These are phyloP conservation scores for Denticeps clupeoides DNA, from an alignment of 2,797 vertebrate species.

Conservation along the genomic window DNA sequence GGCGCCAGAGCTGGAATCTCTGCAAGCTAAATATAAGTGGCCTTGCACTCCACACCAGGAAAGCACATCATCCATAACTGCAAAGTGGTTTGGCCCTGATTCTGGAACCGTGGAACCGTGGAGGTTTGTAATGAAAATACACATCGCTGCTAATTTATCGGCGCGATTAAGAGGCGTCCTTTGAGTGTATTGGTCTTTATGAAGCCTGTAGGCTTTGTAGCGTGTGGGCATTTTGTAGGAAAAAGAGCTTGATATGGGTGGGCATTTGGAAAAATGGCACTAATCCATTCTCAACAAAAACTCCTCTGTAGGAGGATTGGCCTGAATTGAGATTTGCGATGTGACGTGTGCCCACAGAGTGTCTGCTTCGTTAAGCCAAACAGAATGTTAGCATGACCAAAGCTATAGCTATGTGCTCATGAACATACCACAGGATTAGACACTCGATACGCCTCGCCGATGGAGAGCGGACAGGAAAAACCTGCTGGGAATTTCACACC, in stretches of 20 bases:
- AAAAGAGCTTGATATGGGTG: conserved; percentile 29
- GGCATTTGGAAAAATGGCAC: conserved; percentile 43
- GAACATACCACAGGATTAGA: conserved; percentile 14
- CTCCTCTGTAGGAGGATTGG: too few relatives aligned
- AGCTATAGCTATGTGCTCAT: conserved; percentile 11
- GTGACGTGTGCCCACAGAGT: not conserved
- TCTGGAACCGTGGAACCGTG: too few relatives aligned
- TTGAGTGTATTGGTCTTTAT: too few relatives aligned
- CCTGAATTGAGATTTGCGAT: conserved; percentile 1
- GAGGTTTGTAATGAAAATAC: too few relatives aligned
- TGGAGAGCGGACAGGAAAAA: conserved; percentile 28
- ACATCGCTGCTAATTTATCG: too few relatives aligned
- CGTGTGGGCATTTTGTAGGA: conserved; percentile 33
- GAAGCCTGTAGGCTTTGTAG: conserved; percentile 36
- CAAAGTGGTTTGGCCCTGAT: not conserved
- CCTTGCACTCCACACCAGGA: not conserved
- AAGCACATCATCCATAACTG: conserved; percentile 13
- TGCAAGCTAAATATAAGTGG: conserved; percentile 15
- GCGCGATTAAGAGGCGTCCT: too few relatives aligned
- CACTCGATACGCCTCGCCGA: conserved; percentile 33
- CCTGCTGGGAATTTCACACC: conserved; percentile 29
- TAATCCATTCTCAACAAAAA: conserved; percentile 6
- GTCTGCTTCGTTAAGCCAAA: conserved; percentile 1
- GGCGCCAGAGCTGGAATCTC: conserved; percentile 1
- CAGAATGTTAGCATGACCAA: conserved; percentile 1